Conservation (phyloP, 2,888 invertebrate species). For the Lasioglossum pauxillum region DNA sequence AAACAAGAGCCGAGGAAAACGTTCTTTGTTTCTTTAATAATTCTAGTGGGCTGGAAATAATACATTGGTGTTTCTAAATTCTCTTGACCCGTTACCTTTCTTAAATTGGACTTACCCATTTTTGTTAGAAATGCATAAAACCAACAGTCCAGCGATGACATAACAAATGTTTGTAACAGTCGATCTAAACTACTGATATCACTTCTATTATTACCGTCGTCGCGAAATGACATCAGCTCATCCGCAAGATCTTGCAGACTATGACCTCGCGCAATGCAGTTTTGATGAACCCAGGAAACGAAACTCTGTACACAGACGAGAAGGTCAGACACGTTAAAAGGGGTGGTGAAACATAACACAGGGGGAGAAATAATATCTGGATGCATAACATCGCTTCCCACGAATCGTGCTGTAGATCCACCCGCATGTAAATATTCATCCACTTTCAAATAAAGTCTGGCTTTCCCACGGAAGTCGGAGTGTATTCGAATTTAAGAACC, state of each 20-base stretch:
- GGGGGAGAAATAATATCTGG: slow-evolving; percentile 23
- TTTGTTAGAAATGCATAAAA: no score
- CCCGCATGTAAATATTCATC: slow-evolving; percentile 47
- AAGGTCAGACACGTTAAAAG: slow-evolving; percentile 19
- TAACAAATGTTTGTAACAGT: neutral
- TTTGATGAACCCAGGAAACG: slow-evolving; percentile 52
- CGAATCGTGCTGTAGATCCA: slow-evolving; percentile 40
- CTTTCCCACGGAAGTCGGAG: slow-evolving; percentile 34
- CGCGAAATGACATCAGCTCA: slow-evolving; percentile 58
- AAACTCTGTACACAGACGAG: slow-evolving; percentile 24
- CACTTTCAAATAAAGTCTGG: slow-evolving; percentile 4
- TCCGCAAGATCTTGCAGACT: slow-evolving; percentile 31
- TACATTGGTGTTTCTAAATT: no score
- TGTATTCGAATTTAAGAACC: neutral
- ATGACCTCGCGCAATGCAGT: slow-evolving; percentile 27
- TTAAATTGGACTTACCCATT: no score
- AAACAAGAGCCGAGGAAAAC: no score
- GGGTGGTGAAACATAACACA: slow-evolving; percentile 27
- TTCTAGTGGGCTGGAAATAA: no score
- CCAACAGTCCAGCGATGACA: no score
- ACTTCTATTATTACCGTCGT: slow-evolving; percentile 60
- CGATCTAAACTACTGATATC: slow-evolving; percentile 55
- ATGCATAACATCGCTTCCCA: slow-evolving; percentile 37
- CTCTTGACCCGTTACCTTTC: no score
- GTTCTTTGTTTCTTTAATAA: no score